Base-by-base conservation (phyloP, 1,140 invertebrate species). In the Bemisia tabaci region DNA sequence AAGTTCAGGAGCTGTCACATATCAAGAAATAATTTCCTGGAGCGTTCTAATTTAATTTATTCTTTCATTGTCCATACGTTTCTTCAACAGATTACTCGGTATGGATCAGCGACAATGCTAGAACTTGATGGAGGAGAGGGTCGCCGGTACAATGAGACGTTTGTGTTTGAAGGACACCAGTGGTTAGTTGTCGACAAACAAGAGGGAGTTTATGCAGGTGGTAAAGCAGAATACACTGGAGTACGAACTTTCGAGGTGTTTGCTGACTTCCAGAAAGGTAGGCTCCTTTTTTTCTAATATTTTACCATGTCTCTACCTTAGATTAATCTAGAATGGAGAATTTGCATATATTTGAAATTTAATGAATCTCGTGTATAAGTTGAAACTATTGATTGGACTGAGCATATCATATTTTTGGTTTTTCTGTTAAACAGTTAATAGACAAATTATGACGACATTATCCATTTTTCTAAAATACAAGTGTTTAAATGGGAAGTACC, bases 71-170 rank as follows among this genome's bases (percentile, higher is more conserved):
- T n/a, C n/a, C n/a, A n/a, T n/a, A n/a, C n/a, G n/a, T n/a, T n/a
- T n/a, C n/a, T n/a, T n/a, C n/a, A n/a, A n/a, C n/a, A 77, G 70
- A 82, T 84, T 0, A 77, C 77, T 22, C 84, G 96, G 67, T 94
- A 92, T 71, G 95, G 95, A 39, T 94, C 92, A 39, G 91, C 93
- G 5, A 94, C 95, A n/a, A 93, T 89, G 12, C 77, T 98, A 60
- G 91, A 93, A 74, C 78, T 98, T 59, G 95, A 98, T 77, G 93
- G 93, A 17, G 95, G 95, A 1, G 95, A 98, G 81, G 95, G 95
- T 0, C 80, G 92, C 70, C 82, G 94, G 68, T 97, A 93, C 78
- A 97, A 96, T 75, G 94, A 97, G 77, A 94, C 93, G 0, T 94
- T 94, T 74, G 87, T 85, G 24, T 95, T 94, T 74, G 85, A 87